Percentiles rank a stretch among this genome's conserved stretches.
These are phyloP conservation scores for Ophthalmolycus amberensis DNA, from an alignment of 2,113 vertebrate genomes.

Conservation along the genomic window DNA sequence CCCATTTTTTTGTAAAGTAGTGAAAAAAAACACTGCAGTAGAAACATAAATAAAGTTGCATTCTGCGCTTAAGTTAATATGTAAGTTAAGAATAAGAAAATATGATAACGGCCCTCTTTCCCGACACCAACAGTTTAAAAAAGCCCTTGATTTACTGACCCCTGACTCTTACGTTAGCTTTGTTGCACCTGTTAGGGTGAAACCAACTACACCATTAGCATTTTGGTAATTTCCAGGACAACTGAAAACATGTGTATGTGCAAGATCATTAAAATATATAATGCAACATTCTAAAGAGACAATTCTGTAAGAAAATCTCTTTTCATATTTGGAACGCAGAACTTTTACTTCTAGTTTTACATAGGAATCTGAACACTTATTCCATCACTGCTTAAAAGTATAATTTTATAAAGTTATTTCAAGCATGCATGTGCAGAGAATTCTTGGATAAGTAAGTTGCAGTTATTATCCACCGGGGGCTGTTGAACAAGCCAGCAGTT, in stretches of 20 bases:
- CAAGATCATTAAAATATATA: background rate
- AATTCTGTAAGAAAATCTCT: background rate
- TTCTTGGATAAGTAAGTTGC: background rate
- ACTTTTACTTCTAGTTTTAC: background rate
- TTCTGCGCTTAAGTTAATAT: background rate
- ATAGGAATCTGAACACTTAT: background rate
- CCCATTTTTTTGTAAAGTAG: background rate
- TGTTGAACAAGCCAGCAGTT: constrained; percentile 27
- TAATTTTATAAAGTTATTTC: constrained; percentile 2
- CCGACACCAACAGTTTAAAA: no score
- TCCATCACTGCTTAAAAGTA: background rate
- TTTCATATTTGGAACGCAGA: background rate
- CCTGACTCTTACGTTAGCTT: no score
- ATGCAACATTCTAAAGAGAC: no score
- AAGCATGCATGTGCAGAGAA: background rate
- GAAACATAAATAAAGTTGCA: background rate
- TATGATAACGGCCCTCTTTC: no score
- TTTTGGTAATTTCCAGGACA: background rate
- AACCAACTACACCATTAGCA: background rate
- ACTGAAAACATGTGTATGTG: no score
- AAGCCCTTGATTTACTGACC: no score
- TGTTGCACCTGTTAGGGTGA: background rate
- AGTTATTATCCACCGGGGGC: constrained; percentile 9
- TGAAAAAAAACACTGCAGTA: background rate
- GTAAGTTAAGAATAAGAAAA: no score